Evolutionary conservation across 92 coral and sea anemone genomes (phyloP).

Genomic region (Actinostola sp.): DNA sequence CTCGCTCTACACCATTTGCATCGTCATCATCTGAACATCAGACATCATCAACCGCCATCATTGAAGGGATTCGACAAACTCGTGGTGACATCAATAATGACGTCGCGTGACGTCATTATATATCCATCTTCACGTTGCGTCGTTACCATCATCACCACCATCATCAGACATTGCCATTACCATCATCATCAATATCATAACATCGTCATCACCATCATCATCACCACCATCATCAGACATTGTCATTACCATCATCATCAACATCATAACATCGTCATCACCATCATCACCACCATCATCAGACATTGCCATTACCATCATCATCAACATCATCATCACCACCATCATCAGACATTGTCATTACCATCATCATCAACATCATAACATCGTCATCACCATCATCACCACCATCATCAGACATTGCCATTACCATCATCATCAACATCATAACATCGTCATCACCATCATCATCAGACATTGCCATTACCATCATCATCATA

Average conservation of each 20-base stretch:
- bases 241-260: not conserved
- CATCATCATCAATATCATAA: not conserved
- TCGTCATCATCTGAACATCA: too few species aligned
- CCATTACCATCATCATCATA: not conserved
- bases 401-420: constrained; percentile 4
- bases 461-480: not conserved
- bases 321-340: constrained; percentile 1
- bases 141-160: not conserved
- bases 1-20: too few species aligned
- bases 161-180: not conserved
- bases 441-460: not conserved
- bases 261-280: constrained; percentile 3
- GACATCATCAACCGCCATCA: too few species aligned
- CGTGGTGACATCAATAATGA: too few species aligned
- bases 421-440: not conserved
- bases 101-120: too few species aligned
- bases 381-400: not conserved
- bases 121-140: not conserved
- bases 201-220: not conserved
- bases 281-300: constrained; percentile 6
- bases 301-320: not conserved
- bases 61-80: too few species aligned
- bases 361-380: constrained; percentile 5
- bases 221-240: not conserved
- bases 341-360: not conserved